Base-by-base conservation (phyloP, 2,113 vertebrate genomes). In the Lutjanus erythropterus region DNA sequence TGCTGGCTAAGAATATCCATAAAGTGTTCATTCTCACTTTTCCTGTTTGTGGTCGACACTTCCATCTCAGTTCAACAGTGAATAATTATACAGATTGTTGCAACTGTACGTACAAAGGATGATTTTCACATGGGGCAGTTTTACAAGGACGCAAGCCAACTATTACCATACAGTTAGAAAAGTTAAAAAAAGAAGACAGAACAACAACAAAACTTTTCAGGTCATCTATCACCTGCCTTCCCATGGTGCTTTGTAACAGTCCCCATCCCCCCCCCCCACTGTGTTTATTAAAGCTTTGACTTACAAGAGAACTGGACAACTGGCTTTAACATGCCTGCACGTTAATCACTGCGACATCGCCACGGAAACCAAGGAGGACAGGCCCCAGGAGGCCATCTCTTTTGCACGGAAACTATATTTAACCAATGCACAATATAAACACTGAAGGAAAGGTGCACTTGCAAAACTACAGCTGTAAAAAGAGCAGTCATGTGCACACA, bases 271-370 rank as follows among this genome's bases (percentile, higher is more conserved):
- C 80, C 29, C 47, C 31, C 61, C 47, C 3, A 10, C 69, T 50
- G 78, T 75, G 61, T 90, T 85, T 87, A 74, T 87, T 85, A 86
- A 81, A 68, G 78, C 44, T 68, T 71, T 62, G 52, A 61, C 42
- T 71, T 71, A 59, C 61, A 59, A 58, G 33, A 67, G 64, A 71
- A 35, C n/a, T 1, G 25, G 76, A 86, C 77, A 59, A 68, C 49
- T 82, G 37, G 80, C 84, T 83, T 81, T 86, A 76, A 82, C 77
- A 66, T 78, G 89, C 71, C 75, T 74, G 78, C 53, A 60, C 79
- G 84, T 91, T 91, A 91, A 93, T 91, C 92, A 93, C 82, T 37
- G 82, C 19, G 62, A 90, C 84, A 83, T 80, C 25, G 12, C 77
- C 52, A 59, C 60, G 2, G 84, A 71, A 90, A 86, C 85, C 85